Conservation (phyloP, 1,140 invertebrate genomes). For the Polypedilum vanderplanki region DNA sequence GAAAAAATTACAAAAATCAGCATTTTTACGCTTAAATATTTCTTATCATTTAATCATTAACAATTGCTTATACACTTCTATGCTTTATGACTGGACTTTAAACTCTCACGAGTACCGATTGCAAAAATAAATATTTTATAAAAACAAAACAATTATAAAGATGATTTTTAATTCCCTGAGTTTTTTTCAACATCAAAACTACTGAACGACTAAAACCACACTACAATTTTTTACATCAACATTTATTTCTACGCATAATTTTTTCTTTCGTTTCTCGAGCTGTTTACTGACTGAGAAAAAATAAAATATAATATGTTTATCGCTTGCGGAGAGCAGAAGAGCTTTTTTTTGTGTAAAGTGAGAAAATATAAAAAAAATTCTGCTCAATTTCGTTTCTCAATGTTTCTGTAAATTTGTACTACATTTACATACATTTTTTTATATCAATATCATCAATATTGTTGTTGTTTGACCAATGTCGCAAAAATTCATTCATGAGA, state of each 20-base stretch:
- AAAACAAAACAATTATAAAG: not conserved
- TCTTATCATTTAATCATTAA: not conserved
- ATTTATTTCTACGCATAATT: constrained; percentile 4
- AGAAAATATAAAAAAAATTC: not conserved
- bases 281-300: not conserved
- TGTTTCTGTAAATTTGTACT: no score
- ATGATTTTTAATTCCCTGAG: not conserved
- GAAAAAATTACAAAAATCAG: not conserved
- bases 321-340: not conserved
- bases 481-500: no score
- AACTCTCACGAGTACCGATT: not conserved
- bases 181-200: constrained; percentile 2
- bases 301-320: constrained; percentile 7
- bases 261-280: not conserved
- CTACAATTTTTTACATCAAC: constrained; percentile 3
- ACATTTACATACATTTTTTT: no score
- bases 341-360: constrained; percentile 18
- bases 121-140: not conserved
- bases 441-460: no score
- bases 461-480: no score
- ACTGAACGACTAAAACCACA: constrained; percentile 12
- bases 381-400: no score
- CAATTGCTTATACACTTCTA: not conserved
- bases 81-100: not conserved
- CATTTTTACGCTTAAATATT: not conserved